A percentile compares a stretch with the other conserved stretches of the same genome.
These are phyloP conservation scores for Pelagia noctiluca DNA, from an alignment of 30 jellyfish, hydroid and myxozoan species.

Conservation along the genomic window DNA sequence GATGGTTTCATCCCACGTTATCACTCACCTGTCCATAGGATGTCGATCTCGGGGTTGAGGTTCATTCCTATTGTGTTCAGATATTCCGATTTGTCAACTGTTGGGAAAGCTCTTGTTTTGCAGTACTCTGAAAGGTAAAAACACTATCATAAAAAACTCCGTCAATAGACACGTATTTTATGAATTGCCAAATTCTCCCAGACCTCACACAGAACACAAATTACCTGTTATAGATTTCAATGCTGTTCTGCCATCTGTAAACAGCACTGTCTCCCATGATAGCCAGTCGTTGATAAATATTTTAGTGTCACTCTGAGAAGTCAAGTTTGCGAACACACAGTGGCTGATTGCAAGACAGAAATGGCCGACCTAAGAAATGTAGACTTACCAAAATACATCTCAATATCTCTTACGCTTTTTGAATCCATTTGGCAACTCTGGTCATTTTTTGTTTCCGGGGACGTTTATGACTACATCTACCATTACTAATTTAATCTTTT, in stretches of 20 bases:
- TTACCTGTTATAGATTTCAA: slow-evolving; percentile 42
- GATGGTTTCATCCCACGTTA: background rate
- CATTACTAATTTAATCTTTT: no score
- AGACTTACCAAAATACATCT: background rate
- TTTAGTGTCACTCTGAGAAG: slow-evolving; percentile 3
- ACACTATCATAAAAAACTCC: background rate
- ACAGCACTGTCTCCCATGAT: background rate
- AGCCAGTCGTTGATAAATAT: no score
- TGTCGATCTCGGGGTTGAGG: slow-evolving; percentile 71
- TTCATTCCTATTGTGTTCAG: slow-evolving; percentile 84
- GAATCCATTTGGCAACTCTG: no score
- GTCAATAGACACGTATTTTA: background rate
- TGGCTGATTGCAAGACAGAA: slow-evolving; percentile 5
- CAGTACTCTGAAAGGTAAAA: slow-evolving; percentile 84
- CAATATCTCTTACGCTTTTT: slow-evolving; percentile 5
- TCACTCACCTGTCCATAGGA: slow-evolving; percentile 95
- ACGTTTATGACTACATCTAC: no score
- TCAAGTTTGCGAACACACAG: background rate
- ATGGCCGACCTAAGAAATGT: background rate
- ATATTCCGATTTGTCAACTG: slow-evolving; percentile 82
- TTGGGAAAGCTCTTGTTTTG: slow-evolving; percentile 91
- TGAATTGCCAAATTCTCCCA: slow-evolving; percentile 69
- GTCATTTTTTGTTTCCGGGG: no score
- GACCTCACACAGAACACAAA: slow-evolving; percentile 7
- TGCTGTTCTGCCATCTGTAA: background rate